A percentile compares a stretch with the other conserved stretches of the same genome.
Evolutionary conservation across 2,888 invertebrate species (phyloP).

Genomic region (Dusona sp.): DNA sequence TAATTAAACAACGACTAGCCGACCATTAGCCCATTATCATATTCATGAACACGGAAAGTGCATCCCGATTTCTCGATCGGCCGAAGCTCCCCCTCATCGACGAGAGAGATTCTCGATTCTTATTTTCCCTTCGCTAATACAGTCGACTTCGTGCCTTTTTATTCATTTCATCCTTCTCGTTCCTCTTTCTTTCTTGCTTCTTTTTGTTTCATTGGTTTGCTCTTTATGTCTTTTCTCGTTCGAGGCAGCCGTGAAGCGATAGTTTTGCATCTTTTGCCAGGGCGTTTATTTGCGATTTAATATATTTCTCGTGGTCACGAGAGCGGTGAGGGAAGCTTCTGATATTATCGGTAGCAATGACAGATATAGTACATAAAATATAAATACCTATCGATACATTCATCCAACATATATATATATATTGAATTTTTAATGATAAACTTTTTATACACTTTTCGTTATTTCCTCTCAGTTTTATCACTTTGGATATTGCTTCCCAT

Average conservation of each 20-base stretch:
- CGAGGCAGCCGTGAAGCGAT: neutral
- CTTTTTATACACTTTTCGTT: neutral
- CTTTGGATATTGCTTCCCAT: slow-evolving; percentile 1
- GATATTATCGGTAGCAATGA: slow-evolving; percentile 36
- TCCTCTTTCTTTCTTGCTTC: neutral
- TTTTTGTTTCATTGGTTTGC: neutral
- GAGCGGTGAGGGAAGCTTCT: neutral
- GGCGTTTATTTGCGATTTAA: slow-evolving; percentile 29
- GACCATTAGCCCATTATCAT: slow-evolving; percentile 84
- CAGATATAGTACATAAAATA: slow-evolving; percentile 34
- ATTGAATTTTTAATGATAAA: neutral
- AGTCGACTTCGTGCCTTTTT: slow-evolving; percentile 43
- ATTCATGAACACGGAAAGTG: slow-evolving; percentile 84
- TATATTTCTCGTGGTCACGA: slow-evolving; percentile 28
- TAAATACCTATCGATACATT: slow-evolving; percentile 7
- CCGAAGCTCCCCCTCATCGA: slow-evolving; percentile 52
- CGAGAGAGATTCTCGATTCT: slow-evolving; percentile 36
- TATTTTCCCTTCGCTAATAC: slow-evolving; percentile 51
- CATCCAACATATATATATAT: neutral
- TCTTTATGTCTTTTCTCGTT: slow-evolving; percentile 10
- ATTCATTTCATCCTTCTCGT: slow-evolving; percentile 5
- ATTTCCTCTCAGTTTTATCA: neutral
- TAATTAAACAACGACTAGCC: slow-evolving; percentile 84
- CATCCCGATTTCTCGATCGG: slow-evolving; percentile 81
- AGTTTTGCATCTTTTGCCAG: slow-evolving; percentile 36